These are phyloP conservation scores for Periophthalmus magnuspinnatus DNA, from an alignment of 2,797 vertebrate genomes.

Conservation along the genomic window DNA sequence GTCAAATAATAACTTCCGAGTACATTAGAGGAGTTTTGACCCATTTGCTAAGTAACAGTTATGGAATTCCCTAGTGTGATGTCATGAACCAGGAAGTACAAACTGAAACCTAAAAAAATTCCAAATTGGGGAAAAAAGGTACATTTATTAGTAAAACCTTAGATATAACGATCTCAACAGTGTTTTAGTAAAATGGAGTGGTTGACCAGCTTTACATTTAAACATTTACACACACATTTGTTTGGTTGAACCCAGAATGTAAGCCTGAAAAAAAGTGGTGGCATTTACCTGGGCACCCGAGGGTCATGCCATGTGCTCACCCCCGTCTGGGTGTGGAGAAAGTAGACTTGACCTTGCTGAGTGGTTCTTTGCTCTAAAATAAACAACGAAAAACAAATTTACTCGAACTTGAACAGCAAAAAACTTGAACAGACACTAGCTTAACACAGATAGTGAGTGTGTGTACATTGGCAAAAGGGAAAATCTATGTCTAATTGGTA, in stretches of 20 bases:
- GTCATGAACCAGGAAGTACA: too few species aligned
- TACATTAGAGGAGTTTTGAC: too few species aligned
- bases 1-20: too few species aligned
- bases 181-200: constrained; percentile 9
- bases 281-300: constrained; percentile 87
- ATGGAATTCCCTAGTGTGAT: too few species aligned
- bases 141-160: too few species aligned
- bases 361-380: constrained; percentile 92
- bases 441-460: constrained; percentile 24
- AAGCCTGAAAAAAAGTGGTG: constrained; percentile 23
- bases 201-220: constrained; percentile 33
- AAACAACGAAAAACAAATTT: constrained; percentile 23
- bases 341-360: constrained; percentile 95
- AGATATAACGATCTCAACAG: too few species aligned
- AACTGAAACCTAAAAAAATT: too few species aligned
- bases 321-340: constrained; percentile 94
- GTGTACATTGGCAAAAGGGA: constrained; percentile 36
- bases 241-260: constrained; percentile 27
- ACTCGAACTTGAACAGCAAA: neutral
- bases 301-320: constrained; percentile 98
- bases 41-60: too few species aligned
- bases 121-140: too few species aligned
- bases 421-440: constrained; percentile 22
- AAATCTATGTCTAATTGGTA: constrained; percentile 52
- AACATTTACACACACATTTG: constrained; percentile 31